These are phyloP conservation scores for Trichonephila clavata DNA, from an alignment of 1,140 invertebrate species.

Conservation along the genomic window DNA sequence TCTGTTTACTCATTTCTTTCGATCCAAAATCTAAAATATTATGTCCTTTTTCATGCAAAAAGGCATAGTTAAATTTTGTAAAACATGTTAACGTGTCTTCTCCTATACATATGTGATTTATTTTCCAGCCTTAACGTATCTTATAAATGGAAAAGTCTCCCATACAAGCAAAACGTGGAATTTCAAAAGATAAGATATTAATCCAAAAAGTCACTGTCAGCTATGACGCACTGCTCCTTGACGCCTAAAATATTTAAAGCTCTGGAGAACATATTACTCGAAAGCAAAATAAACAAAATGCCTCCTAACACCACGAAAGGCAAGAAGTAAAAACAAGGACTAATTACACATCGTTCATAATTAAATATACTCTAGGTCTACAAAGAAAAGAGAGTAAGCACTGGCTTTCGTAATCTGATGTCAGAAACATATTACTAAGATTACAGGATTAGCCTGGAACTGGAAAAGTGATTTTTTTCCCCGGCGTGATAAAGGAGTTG, in stretches of 20 bases:
- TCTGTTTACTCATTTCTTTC: too few species aligned
- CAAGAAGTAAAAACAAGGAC: conserved; percentile 44
- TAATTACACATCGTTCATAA: conserved; percentile 71
- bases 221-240: background rate
- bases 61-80: background rate
- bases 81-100: background rate
- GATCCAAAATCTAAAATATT: background rate
- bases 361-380: conserved; percentile 51
- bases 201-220: background rate
- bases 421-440: conserved; percentile 69
- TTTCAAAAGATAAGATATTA: background rate
- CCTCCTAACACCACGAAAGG: background rate
- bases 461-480: conserved; percentile 18
- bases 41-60: background rate
- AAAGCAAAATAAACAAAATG: conserved; percentile 43
- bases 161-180: background rate
- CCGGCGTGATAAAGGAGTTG: conserved; percentile 60
- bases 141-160: background rate
- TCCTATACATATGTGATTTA: background rate
- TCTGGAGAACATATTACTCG: conserved; percentile 17
- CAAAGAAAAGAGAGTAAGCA: background rate
- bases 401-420: conserved; percentile 50
- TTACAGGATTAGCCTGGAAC: conserved; percentile 61
- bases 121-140: background rate
- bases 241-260: conserved; percentile 29